These are phyloP conservation scores for Phaethornis superciliosus DNA, from an alignment of 2,113 vertebrate species.

Conservation along the genomic window DNA sequence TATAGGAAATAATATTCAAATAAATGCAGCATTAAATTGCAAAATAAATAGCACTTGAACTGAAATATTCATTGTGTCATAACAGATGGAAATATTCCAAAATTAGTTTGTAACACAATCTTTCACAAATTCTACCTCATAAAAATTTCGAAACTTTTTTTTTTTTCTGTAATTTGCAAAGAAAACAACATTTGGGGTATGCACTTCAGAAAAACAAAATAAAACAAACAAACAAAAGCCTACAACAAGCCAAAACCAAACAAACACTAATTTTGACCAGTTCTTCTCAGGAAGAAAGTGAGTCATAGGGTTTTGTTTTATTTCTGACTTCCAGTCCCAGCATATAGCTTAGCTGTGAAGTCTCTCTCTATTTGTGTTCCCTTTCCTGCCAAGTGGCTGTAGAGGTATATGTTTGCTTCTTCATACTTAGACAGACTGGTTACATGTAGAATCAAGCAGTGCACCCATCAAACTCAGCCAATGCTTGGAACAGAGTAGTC, in stretches of 20 bases:
- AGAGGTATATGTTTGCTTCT: not conserved
- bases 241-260: too few relatives aligned
- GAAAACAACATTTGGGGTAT: not conserved
- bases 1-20: slow-evolving; percentile 16
- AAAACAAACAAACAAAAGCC: too few relatives aligned
- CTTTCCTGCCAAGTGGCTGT: not conserved
- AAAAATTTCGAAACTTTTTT: not conserved
- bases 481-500: not conserved
- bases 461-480: not conserved
- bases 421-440: not conserved
- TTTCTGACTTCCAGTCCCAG: not conserved
- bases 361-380: not conserved
- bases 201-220: not conserved
- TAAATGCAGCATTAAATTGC: not conserved
- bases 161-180: not conserved
- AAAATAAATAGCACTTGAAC: not conserved
- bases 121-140: not conserved
- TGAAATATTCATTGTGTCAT: not conserved
- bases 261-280: not conserved
- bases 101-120: not conserved
- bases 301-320: not conserved
- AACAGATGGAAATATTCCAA: not conserved
- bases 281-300: not conserved
- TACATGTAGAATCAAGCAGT: not conserved
- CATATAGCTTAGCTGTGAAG: not conserved